Conservation (phyloP, 2,113 vertebrate genomes). For the Azemiops feae region DNA sequence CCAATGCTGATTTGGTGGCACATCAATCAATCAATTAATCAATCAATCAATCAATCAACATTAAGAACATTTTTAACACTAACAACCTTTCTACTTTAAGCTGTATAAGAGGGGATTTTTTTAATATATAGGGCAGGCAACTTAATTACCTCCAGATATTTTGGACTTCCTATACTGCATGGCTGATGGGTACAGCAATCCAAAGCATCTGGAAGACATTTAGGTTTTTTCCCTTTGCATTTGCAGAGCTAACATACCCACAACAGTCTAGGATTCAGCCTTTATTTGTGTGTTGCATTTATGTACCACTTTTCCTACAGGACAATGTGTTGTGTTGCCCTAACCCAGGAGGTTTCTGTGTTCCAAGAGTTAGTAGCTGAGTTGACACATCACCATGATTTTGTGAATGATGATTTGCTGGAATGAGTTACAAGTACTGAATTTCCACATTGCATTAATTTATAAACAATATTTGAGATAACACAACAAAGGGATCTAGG, state of each 20-base stretch:
- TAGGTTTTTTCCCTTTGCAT: neutral
- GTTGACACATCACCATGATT: neutral
- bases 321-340: neutral
- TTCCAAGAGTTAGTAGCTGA: neutral
- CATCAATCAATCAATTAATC: neutral
- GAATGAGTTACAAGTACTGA: neutral
- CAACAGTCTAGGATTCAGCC: neutral
- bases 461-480: neutral
- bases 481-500: neutral
- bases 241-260: neutral
- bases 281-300: neutral
- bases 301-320: neutral
- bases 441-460: neutral
- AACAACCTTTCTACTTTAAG: conserved; percentile 37
- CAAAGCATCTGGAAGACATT: neutral
- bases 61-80: neutral
- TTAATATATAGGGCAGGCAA: neutral
- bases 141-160: neutral
- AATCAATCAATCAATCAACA: neutral
- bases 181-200: neutral
- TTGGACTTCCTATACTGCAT: neutral
- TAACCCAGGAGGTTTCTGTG: neutral
- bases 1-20: neutral
- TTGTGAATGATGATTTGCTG: neutral
- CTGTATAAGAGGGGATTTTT: neutral